Conservation (phyloP, 2,888 invertebrate genomes). For the Tinea trinotella region DNA sequence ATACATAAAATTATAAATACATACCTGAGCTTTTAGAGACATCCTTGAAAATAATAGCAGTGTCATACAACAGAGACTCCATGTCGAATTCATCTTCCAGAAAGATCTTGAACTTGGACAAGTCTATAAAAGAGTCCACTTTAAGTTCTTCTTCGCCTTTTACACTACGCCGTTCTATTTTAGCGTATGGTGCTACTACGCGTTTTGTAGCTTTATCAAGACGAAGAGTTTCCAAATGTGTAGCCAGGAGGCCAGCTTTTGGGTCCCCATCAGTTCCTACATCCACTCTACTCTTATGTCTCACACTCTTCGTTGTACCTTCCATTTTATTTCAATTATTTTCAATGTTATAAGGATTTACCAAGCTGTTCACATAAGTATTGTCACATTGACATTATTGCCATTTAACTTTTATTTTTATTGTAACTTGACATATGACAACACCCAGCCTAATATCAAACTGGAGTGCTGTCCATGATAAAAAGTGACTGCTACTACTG, state of each 20-base stretch:
- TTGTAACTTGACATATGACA: no score
- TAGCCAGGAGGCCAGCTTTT: not conserved
- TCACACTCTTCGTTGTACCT: not conserved
- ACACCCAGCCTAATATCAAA: no score
- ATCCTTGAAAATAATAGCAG: conserved; percentile 68
- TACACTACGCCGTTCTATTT: conserved; percentile 52
- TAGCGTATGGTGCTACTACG: conserved; percentile 74
- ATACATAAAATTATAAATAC: conserved; percentile 16
- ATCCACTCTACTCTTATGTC: not conserved
- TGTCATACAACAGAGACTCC: conserved; percentile 68
- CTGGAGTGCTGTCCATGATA: no score
- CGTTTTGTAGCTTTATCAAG: conserved; percentile 61
- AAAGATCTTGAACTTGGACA: conserved; percentile 60
- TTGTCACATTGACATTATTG: no score
- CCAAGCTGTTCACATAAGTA: no score
- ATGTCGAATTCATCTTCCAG: conserved; percentile 72
- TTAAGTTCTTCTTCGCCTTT: conserved; percentile 44
- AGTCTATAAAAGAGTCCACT: conserved; percentile 48
- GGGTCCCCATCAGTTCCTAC: not conserved
- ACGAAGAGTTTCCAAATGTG: not conserved
- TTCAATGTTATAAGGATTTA: no score
- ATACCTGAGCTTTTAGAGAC: conserved; percentile 71
- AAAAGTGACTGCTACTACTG: no score
- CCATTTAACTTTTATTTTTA: no score
- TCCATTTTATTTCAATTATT: not conserved